Percentiles rank a stretch among this genome's conserved stretches.
Evolutionary conservation across 2,797 vertebrate genomes (phyloP).

Genomic region (Eulemur rubriventer): DNA sequence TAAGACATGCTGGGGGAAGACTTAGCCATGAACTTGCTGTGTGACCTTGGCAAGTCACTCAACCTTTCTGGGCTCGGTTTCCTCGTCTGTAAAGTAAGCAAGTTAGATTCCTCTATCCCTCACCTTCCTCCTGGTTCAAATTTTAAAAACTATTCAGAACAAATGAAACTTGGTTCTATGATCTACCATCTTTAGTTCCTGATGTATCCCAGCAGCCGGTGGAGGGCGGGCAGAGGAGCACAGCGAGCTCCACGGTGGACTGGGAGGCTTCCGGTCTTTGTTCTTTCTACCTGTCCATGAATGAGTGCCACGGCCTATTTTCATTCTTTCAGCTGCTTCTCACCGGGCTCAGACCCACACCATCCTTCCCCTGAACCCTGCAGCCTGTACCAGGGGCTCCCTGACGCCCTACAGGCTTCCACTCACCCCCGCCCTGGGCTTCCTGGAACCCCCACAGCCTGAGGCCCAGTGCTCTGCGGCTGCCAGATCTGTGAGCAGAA

Average conservation of each 20-base stretch:
- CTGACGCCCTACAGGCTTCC: background rate
- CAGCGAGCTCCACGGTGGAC: accelerated
- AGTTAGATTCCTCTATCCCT: background rate
- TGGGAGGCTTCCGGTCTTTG: background rate
- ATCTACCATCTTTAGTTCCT: background rate
- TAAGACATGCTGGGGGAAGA: background rate
- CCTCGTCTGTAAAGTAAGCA: background rate
- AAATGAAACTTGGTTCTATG: background rate
- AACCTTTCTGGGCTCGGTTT: background rate
- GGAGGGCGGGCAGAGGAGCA: background rate
- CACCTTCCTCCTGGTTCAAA: background rate
- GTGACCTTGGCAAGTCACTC: background rate
- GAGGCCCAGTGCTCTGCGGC: no score
- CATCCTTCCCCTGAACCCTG: background rate
- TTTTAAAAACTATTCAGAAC: background rate
- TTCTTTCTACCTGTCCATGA: background rate
- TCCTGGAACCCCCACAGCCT: background rate
- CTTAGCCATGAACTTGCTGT: background rate
- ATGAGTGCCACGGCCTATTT: background rate
- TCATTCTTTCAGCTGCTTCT: background rate
- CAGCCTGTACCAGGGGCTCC: background rate
- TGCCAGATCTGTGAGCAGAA: background rate
- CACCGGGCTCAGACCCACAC: background rate
- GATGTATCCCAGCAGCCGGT: background rate
- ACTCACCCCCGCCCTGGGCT: background rate